phyloP scores from a whole-genome alignment of 2,797 vertebrate species.

The Lacerta bilineata region DNA sequence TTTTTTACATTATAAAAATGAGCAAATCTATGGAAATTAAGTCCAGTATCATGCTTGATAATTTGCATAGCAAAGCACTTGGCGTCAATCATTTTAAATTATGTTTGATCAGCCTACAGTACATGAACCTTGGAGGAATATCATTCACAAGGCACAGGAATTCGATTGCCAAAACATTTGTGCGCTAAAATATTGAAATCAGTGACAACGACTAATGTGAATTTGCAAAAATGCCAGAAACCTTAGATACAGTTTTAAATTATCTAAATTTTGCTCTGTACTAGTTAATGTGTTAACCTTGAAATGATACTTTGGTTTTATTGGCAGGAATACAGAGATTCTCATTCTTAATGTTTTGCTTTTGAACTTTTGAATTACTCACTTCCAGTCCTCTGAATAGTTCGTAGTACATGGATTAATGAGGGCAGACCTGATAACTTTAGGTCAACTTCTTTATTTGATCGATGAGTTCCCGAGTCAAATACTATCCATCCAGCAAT shows the following conservation, averaged over 20 bases:
- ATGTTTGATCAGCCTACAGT: neutral
- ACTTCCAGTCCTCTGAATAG: neutral
- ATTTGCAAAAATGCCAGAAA: neutral
- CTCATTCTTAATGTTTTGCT: constrained; percentile 20
- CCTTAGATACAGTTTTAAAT: neutral
- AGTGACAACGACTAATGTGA: constrained; percentile 5
- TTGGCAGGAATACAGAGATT: neutral
- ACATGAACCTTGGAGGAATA: neutral
- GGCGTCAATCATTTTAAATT: neutral
- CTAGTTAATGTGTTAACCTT: neutral
- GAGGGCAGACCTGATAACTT: constrained; percentile 1
- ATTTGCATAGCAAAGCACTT: neutral
- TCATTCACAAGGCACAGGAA: neutral
- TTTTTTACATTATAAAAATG: constrained; percentile 12
- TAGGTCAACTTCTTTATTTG: constrained; percentile 2
- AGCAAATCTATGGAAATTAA: constrained; percentile 11
- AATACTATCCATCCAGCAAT: neutral
- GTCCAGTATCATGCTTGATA: neutral
- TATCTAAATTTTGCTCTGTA: constrained; percentile 5
- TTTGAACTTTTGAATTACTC: constrained; percentile 2
- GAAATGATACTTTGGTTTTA: neutral
- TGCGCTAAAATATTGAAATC: constrained; percentile 8
- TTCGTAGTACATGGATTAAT: neutral
- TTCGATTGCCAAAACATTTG: neutral
- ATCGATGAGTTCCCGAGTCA: neutral